Evolutionary conservation across 2,113 vertebrate genomes (phyloP), one percentile per base, ranked within the genome.

Genomic region (Microcebus tavaratra): DNA sequence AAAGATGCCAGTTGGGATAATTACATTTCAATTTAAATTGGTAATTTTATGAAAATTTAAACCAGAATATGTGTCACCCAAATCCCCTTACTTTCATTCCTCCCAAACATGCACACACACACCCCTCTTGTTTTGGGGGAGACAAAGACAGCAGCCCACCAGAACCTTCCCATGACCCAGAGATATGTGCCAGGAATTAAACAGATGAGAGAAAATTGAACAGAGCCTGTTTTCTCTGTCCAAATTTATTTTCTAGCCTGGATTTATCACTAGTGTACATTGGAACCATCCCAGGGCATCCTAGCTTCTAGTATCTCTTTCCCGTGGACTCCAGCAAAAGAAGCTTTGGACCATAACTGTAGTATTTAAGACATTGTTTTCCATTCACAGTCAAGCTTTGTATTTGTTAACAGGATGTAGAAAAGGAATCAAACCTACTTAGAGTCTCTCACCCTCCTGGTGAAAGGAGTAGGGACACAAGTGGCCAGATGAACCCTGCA

Each of bases 1-100:
- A 98, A 98, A 98, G 90, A 98, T 98, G 99, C 97, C 98, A 98
- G 97, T 98, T 98, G 98, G 98, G 97, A 98, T 98, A 98, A 98
- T 98, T 98, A 98, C 96, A 97, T 98, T 98, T 98, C 97, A 98
- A 99, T 99, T 98, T 99, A 98, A 99, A 99, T 98, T 98, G 97
- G 96, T 98, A 98, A 98, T 98, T 98, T 98, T 98, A 98, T 98
- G 98, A 98, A 98, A 98, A 98, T 97, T 98, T 98, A 97, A 98
- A 97, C 89, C 42, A 97, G 92, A 90, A 94, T 95, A 83, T 96
- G 96, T 96, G 95, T 94, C 97, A 80, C 97, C 97, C 97, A 42
- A 97, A 95, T 81, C 98, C 97, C 91, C 97, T 98, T 39, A 93
- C 63, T 91, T 92, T 96, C 93, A 97, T 97, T 96, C 97, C 95